phyloP scores from a whole-genome alignment of 2,797 vertebrate species.

The Sebastes iracundus region DNA sequence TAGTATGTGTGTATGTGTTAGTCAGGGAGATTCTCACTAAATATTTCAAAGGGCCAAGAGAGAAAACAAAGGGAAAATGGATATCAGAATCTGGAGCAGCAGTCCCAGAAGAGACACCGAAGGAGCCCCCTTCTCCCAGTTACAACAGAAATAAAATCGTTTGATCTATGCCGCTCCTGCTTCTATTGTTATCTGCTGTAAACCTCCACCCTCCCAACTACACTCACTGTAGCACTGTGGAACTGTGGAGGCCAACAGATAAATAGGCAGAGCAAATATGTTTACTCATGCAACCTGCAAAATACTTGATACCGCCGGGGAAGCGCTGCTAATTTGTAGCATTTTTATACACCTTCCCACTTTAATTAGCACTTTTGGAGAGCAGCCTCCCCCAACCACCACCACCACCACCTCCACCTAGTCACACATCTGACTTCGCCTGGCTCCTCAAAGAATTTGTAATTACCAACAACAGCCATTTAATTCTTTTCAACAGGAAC shows the following conservation, averaged over 20 bases:
- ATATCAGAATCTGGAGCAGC: slow-evolving; percentile 80
- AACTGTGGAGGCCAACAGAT: slow-evolving; percentile 42
- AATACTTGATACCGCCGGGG: slow-evolving; percentile 59
- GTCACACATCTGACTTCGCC: slow-evolving; percentile 38
- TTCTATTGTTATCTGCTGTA: slow-evolving; percentile 69
- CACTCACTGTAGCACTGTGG: slow-evolving; percentile 9
- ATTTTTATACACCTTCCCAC: slow-evolving; percentile 73
- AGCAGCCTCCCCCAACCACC: slow-evolving; percentile 16
- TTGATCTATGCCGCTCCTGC: slow-evolving; percentile 73
- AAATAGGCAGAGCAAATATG: slow-evolving; percentile 64
- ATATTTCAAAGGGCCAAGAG: slow-evolving; percentile 79
- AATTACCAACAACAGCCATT: slow-evolving; percentile 12
- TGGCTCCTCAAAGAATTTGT: slow-evolving; percentile 6
- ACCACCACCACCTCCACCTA: neutral
- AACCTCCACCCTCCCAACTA: slow-evolving; percentile 44
- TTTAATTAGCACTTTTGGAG: slow-evolving; percentile 62
- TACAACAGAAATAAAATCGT: slow-evolving; percentile 78
- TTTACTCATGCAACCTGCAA: slow-evolving; percentile 72
- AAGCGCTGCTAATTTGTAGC: slow-evolving; percentile 66
- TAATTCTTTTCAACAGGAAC: slow-evolving; percentile 2
- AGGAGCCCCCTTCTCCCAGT: slow-evolving; percentile 69
- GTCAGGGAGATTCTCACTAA: slow-evolving; percentile 66
- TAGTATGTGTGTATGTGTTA: slow-evolving; percentile 47
- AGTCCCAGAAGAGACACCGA: slow-evolving; percentile 69
- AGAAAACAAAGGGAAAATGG: slow-evolving; percentile 77